phyloP scores from a whole-genome alignment of 1,140 invertebrate genomes.

The Leptinotarsa lineolata region DNA sequence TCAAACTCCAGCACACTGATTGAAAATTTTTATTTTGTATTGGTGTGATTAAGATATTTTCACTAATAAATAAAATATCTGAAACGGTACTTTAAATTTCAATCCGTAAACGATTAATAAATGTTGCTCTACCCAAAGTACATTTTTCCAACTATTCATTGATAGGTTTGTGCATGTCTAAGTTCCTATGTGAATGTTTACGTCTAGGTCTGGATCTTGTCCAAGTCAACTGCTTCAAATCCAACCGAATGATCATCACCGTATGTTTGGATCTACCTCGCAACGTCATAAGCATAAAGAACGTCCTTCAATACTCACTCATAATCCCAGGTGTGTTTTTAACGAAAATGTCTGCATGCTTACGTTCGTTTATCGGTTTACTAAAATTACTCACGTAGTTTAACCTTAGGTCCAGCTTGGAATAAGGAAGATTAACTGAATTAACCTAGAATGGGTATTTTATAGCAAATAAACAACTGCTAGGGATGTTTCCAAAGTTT shows the following conservation, averaged over 20 bases:
- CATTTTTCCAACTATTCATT: no score
- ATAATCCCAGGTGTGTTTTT: slow-evolving; percentile 49
- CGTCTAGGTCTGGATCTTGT: slow-evolving; percentile 83
- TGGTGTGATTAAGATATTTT: no score
- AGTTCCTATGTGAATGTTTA: slow-evolving; percentile 42
- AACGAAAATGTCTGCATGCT: slow-evolving; percentile 8
- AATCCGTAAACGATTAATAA: neutral
- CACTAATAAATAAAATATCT: neutral
- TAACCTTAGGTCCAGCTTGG: no score
- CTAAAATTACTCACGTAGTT: no score
- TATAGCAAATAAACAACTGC: no score
- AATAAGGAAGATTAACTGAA: neutral
- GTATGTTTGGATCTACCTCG: slow-evolving; percentile 51
- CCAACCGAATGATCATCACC: slow-evolving; percentile 56
- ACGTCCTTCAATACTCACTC: slow-evolving; percentile 48
- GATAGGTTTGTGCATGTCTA: slow-evolving; percentile 33
- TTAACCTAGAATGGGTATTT: no score
- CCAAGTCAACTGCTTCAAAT: slow-evolving; percentile 82
- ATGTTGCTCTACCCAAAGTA: slow-evolving; percentile 9
- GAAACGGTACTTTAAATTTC: no score
- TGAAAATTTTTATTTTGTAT: no score
- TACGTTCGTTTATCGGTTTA: no score
- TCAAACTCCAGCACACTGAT: no score
- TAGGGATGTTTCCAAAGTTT: no score
- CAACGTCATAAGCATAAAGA: slow-evolving; percentile 54